Evolutionary conservation across 1,140 invertebrate species (phyloP).

Genomic region (Mercenaria mercenaria): DNA sequence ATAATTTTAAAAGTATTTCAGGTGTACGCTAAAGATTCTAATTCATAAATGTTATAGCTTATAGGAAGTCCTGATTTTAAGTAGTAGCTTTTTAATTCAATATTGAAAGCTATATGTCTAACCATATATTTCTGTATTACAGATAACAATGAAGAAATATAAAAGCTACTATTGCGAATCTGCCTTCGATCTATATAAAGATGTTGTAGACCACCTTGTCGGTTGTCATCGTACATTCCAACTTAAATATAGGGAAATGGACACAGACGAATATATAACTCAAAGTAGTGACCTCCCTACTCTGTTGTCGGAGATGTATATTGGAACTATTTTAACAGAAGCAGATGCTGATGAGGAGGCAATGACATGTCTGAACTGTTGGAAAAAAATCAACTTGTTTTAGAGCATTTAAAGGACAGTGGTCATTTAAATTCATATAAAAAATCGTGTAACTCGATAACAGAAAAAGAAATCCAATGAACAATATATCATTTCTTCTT

Average conservation of each 20-base stretch:
- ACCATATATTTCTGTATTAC: too few relatives aligned
- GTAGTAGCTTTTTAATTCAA: too few relatives aligned
- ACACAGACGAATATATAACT: neutral
- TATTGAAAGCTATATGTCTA: too few relatives aligned
- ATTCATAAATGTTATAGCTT: too few relatives aligned
- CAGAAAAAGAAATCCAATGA: neutral
- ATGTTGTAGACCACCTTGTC: neutral
- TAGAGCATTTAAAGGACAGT: neutral
- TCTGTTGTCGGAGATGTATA: conserved; percentile 10
- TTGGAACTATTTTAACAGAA: neutral
- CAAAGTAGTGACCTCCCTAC: neutral
- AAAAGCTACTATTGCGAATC: neutral
- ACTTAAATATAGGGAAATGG: neutral
- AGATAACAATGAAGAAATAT: conserved; percentile 33
- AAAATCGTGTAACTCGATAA: neutral
- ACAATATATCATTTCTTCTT: neutral
- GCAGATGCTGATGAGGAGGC: neutral
- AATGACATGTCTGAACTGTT: neutral
- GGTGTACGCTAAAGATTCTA: too few relatives aligned
- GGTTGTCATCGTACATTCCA: neutral
- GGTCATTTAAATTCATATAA: neutral
- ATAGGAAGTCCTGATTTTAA: too few relatives aligned
- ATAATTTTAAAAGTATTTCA: too few relatives aligned
- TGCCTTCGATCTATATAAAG: conserved; percentile 2
- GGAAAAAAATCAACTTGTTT: neutral